Conservation (phyloP, 1,140 invertebrate species). For the Medauroidea extradentata region DNA sequence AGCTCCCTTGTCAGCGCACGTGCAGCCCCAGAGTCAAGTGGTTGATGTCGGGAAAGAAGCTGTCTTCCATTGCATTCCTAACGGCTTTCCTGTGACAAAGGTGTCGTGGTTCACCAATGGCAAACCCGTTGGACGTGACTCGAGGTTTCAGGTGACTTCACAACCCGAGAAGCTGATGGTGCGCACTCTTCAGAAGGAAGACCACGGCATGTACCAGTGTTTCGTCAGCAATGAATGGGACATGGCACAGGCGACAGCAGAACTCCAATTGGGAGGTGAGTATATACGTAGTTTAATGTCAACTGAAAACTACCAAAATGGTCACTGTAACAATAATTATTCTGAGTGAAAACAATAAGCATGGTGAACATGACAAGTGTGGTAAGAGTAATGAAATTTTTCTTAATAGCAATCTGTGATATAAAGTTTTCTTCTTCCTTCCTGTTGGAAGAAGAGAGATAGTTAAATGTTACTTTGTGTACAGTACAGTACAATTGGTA, state of each 20-base stretch:
- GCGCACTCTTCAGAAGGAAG: slow-evolving; percentile 64
- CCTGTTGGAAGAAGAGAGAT: too few relatives aligned
- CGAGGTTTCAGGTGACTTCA: slow-evolving; percentile 22
- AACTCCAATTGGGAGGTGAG: slow-evolving; percentile 79
- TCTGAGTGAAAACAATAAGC: background rate
- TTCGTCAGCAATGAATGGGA: slow-evolving; percentile 80
- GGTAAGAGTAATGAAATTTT: too few relatives aligned
- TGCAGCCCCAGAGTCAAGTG: slow-evolving; percentile 66
- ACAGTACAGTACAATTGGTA: too few relatives aligned
- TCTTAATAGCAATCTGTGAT: too few relatives aligned
- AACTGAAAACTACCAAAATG: too few relatives aligned
- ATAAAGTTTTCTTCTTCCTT: too few relatives aligned
- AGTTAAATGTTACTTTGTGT: too few relatives aligned
- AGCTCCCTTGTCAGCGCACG: slow-evolving; percentile 67
- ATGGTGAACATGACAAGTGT: background rate
- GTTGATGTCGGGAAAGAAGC: slow-evolving; percentile 78
- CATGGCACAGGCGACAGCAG: slow-evolving; percentile 76
- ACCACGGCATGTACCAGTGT: slow-evolving; percentile 88
- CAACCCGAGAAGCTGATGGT: slow-evolving; percentile 51
- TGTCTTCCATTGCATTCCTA: slow-evolving; percentile 78
- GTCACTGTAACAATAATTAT: too few relatives aligned
- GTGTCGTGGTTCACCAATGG: slow-evolving; percentile 83
- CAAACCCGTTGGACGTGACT: slow-evolving; percentile 49
- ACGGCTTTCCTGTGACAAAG: slow-evolving; percentile 73
- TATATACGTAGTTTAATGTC: slow-evolving; percentile 14